Evolutionary conservation across 23 tunicate species (phyloP).

Genomic region (Trididemnum nubilum): DNA sequence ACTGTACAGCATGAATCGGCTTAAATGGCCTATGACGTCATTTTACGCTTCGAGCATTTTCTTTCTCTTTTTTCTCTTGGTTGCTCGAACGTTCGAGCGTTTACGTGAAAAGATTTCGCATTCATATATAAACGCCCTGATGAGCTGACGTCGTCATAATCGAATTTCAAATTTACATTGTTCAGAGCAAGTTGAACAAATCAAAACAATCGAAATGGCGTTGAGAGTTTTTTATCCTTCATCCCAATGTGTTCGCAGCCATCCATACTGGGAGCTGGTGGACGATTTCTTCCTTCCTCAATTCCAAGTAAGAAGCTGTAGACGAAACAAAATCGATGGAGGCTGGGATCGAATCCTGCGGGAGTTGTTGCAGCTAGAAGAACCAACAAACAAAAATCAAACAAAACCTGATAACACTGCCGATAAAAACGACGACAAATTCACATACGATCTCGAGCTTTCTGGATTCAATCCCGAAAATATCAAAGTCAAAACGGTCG

Average conservation of each 20-base stretch:
- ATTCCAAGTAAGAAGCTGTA: neutral
- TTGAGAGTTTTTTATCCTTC: neutral
- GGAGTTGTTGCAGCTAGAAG: neutral
- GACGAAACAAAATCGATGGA: neutral
- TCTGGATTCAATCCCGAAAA: slow-evolving; percentile 29
- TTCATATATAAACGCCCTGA: slow-evolving; percentile 10
- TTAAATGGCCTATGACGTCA: too few species aligned
- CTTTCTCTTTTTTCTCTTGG: neutral
- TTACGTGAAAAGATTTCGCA: neutral
- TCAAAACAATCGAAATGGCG: slow-evolving; percentile 6
- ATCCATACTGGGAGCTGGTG: neutral
- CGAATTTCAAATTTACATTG: too few species aligned
- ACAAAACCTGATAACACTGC: neutral
- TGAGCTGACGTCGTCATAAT: neutral
- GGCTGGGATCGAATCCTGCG: neutral
- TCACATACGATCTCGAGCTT: neutral
- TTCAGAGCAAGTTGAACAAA: too few species aligned
- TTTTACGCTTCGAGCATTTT: too few species aligned
- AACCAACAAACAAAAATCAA: neutral
- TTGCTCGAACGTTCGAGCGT: neutral
- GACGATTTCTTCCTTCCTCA: neutral
- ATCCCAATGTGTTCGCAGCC: neutral
- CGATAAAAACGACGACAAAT: neutral
- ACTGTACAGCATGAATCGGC: too few species aligned
- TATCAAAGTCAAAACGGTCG: slow-evolving; percentile 30